Evolutionary conservation across 1,140 invertebrate genomes (phyloP).

Genomic region (Sycophila sp.): DNA sequence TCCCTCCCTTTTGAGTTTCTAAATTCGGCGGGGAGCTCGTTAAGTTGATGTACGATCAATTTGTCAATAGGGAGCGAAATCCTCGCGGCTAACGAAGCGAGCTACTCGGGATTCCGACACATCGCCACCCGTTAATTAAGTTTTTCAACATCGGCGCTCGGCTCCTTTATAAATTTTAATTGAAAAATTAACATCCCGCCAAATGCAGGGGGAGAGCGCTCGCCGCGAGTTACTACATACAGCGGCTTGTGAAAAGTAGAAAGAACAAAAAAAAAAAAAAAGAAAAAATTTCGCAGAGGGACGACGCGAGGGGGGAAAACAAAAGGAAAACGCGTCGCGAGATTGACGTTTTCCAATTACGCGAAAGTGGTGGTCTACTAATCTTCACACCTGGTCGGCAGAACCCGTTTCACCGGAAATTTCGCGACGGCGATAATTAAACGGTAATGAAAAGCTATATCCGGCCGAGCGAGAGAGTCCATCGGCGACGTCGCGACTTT

Average conservation of each 20-base stretch:
- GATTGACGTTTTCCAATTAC: conserved; percentile 24
- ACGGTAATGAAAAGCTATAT: conserved; percentile 41
- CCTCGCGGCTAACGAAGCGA: too few species aligned
- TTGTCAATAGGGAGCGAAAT: too few species aligned
- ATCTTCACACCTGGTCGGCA: conserved; percentile 16
- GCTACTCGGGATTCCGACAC: too few species aligned
- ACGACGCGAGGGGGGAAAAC: neutral
- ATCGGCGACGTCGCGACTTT: conserved; percentile 21
- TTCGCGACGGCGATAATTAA: conserved; percentile 29
- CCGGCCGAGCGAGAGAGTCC: conserved; percentile 27
- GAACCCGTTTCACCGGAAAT: conserved; percentile 29
- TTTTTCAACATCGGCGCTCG: too few species aligned
- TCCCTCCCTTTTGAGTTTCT: too few species aligned
- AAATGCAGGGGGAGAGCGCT: too few species aligned
- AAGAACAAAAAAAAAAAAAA: neutral
- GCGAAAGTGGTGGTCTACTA: neutral
- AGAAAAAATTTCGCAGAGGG: neutral
- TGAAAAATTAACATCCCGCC: neutral
- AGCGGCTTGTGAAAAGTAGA: neutral
- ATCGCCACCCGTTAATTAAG: too few species aligned
- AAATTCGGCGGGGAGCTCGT: too few species aligned
- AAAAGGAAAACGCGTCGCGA: neutral
- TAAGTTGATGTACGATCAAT: too few species aligned
- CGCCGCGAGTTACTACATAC: neutral
- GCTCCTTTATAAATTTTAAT: too few species aligned